These are phyloP conservation scores for Platorchestia sp. DNA, from an alignment of 1,140 invertebrate species.

Conservation along the genomic window DNA sequence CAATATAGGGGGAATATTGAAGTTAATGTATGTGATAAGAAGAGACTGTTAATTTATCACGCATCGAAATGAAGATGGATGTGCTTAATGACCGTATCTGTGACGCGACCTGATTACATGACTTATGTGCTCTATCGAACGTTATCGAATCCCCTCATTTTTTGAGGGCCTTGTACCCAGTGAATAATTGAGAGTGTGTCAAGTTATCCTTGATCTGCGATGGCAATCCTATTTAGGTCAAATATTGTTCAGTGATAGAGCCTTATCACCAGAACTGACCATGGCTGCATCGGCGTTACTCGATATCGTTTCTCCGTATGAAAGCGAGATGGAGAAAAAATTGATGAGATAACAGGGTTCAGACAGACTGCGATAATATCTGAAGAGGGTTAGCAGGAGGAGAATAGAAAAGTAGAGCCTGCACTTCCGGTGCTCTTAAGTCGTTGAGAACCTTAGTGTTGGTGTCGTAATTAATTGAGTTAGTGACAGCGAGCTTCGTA, in stretches of 20 bases:
- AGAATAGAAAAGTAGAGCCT: background rate
- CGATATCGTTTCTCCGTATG: background rate
- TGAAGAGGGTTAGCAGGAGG: background rate
- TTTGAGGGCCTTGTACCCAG: too few species aligned
- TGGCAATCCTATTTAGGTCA: background rate
- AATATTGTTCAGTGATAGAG: background rate
- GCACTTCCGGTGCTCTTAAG: background rate
- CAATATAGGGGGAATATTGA: too few species aligned
- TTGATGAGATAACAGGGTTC: background rate
- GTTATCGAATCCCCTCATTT: too few species aligned
- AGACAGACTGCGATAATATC: background rate
- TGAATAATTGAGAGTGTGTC: too few species aligned
- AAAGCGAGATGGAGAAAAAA: background rate
- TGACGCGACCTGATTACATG: too few species aligned
- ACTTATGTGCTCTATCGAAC: too few species aligned
- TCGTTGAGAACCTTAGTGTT: background rate
- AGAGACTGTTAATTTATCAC: too few species aligned
- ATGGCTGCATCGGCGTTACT: background rate
- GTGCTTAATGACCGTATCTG: too few species aligned
- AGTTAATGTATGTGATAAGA: too few species aligned
- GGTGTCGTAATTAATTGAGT: background rate
- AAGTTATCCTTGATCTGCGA: background rate
- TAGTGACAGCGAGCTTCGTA: background rate
- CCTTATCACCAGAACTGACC: background rate
- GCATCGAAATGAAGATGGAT: too few species aligned